Evolutionary conservation across 2,113 vertebrate species (phyloP), one percentile per base, ranked within the genome.

Genomic region (Blennius ocellaris): DNA sequence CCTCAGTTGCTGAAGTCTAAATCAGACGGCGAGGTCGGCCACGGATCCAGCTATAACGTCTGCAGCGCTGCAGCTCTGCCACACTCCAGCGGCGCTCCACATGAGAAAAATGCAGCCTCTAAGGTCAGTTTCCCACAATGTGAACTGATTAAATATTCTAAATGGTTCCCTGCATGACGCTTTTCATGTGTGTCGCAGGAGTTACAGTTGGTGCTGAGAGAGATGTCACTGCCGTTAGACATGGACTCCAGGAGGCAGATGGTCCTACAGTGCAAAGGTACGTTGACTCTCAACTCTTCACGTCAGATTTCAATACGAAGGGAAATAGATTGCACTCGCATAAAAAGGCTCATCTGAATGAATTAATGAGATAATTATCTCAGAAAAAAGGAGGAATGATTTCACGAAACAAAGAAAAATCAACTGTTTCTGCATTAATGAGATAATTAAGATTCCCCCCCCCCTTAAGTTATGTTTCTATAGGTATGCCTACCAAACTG

Each of bases 251-350:
- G 96, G 87, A 95, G 94, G 70, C 95, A 95, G 82, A 82, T 94
- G 86, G 90, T 94, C 73, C 80, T 95, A 74, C 95, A 96, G 81
- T 93, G 91, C 88, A 97, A 96, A 94, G 97, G 97, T 98, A 86
- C 91, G 86, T 12, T 30, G n/a, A 60, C 7, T 48, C 30, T 0
- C 1, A 60, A 15, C 50, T 10, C 6, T 43, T 15, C 16, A 5
- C 1, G 7, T 44, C 17, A 43, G 2, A 37, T 56, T 30, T 30
- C 21, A 30, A 30, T 30, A 2, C 21, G 21, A 30, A 30, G 21
- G 21, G 21, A 30, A 30, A 30, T 30, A 30, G 2, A 30, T 30
- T 30, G 21, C 21, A 30, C 21, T 30, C 21, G 4, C 21, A 30
- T 30, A 30, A 30, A 30, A 30, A 30, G 21, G 21, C 21, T 30